Evolutionary conservation across 2,113 vertebrate species (phyloP).

Genomic region (Onychostoma macrolepis): DNA sequence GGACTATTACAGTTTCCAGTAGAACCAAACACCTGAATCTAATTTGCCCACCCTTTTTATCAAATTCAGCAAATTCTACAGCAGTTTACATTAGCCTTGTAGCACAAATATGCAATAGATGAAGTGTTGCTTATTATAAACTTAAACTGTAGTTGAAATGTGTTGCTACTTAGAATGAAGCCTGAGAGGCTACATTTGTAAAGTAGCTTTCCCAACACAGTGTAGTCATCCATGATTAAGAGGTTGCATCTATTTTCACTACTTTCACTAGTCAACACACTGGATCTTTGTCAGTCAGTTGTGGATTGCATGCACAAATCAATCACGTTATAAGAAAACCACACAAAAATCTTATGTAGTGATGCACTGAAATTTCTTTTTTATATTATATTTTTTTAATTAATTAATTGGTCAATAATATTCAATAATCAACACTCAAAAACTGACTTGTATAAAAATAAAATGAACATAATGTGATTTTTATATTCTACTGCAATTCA

Average conservation of each 20-base stretch:
- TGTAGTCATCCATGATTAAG: not conserved
- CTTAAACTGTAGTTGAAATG: not conserved
- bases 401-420: too few species aligned
- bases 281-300: not conserved
- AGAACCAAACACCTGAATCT: slow-evolving; percentile 50
- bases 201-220: not conserved
- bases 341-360: not conserved
- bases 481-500: not conserved
- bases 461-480: not conserved
- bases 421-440: too few species aligned
- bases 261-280: not conserved
- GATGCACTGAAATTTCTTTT: not conserved
- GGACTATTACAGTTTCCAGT: slow-evolving; percentile 47
- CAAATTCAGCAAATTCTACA: not conserved
- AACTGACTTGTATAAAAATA: not conserved
- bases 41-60: slow-evolving; percentile 22
- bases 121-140: not conserved
- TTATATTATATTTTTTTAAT: too few species aligned
- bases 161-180: not conserved
- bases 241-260: not conserved
- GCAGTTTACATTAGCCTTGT: not conserved
- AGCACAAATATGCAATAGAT: not conserved
- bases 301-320: not conserved
- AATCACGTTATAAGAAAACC: not conserved
- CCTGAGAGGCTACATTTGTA: not conserved